Evolutionary conservation across 2,113 vertebrate species (phyloP), one percentile per base, ranked within the genome.

Genomic region (Picathartes gymnocephalus): DNA sequence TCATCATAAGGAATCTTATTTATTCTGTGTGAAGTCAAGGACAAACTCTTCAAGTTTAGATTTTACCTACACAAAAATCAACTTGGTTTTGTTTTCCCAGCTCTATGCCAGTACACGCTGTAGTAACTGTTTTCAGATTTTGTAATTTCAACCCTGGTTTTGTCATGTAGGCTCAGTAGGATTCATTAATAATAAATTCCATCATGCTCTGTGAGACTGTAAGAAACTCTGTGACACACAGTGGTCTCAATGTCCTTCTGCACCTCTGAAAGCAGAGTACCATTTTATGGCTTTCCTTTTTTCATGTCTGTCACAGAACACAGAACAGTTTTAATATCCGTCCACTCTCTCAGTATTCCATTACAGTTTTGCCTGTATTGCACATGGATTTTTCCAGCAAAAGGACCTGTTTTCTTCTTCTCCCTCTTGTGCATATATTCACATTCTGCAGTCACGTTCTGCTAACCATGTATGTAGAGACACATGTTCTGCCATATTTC

Each of bases 61-160:
- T 57, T 45, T 70, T 14, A 8, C 25, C 20, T 37, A 21, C 13
- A 7, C 21, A 45, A 82, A 81, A 92, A 58, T 30, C 6, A 39
- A 6, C 11, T n/a, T 28, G 2, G 0, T 5, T 62, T 69, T 64
- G 40, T 18, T 8, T 1, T 18, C 28, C 11, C 22, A 11, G 11
- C 80, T 87, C 18, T 44, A 4, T 73, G 33, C 8, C 31, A 31
- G 37, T 40, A 18, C 15, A 3, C 1, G 4, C 13, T 60, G 13
- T 22, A 37, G 27, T 30, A 57, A 45, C 31, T 62, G 10, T 61
- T 70, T 61, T 84, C 25, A 44, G 81, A 44, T 30, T 31, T 48
- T 78, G 40, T 42, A 2, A 18, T 78, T 83, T 74, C 70, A 70
- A 0, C 42, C 54, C 50, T 18, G 23, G 7, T 72, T 84, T 30